phyloP scores from a whole-genome alignment of 35 echinoderm and acorn worm genomes.

The Amphiura filiformis region DNA sequence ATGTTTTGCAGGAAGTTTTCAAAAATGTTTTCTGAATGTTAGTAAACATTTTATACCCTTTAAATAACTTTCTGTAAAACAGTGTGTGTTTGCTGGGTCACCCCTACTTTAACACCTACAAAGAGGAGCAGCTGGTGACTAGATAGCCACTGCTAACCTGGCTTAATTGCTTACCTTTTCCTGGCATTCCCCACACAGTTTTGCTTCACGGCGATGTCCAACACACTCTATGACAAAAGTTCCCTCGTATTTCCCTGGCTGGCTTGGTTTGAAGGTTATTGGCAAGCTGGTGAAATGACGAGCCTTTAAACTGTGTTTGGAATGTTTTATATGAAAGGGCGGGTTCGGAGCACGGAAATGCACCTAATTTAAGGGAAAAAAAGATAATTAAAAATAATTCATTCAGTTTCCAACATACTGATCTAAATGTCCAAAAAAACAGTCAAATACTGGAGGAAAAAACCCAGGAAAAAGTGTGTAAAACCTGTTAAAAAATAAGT shows the following conservation, averaged over 20 bases:
- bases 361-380: slow-evolving; percentile 42
- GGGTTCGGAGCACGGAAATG: slow-evolving; percentile 72
- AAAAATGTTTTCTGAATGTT: no score
- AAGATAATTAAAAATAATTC: background rate
- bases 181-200: slow-evolving; percentile 38
- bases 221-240: slow-evolving; percentile 59
- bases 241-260: slow-evolving; percentile 56
- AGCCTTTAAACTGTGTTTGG: slow-evolving; percentile 61
- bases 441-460: background rate
- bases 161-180: no score
- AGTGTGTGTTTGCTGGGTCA: no score
- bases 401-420: background rate
- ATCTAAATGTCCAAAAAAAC: background rate
- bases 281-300: slow-evolving; percentile 72
- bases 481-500: background rate
- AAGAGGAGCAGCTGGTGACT: no score
- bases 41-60: no score
- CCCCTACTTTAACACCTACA: no score
- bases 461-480: no score
- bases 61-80: no score
- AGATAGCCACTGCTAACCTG: no score
- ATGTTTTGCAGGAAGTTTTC: no score
- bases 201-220: slow-evolving; percentile 48
- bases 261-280: slow-evolving; percentile 65
- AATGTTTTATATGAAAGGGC: slow-evolving; percentile 79